Evolutionary conservation across 1,140 invertebrate species (phyloP).

Genomic region (Lasioglossum albipes): DNA sequence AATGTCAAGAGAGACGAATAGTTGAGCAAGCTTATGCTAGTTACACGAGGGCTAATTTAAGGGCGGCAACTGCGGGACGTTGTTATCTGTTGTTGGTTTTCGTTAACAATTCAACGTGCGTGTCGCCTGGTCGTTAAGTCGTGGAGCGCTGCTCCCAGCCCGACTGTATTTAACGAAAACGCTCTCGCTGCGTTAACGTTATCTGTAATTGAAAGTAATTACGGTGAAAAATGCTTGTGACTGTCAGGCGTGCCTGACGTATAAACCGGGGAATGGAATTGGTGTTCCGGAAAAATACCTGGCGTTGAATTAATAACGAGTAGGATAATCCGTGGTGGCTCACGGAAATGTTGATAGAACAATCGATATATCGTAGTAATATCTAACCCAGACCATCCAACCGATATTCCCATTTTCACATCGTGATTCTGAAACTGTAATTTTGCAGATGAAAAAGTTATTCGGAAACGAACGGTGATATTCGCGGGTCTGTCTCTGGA

Average conservation of each 20-base stretch:
- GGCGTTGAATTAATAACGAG: slow-evolving; percentile 21
- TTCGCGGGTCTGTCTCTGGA: too few relatives aligned
- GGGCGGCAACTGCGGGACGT: slow-evolving; percentile 1
- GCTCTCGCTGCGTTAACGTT: slow-evolving; percentile 36
- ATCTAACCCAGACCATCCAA: not conserved
- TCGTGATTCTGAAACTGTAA: not conserved
- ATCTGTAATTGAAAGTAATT: slow-evolving; percentile 48
- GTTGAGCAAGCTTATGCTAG: not conserved
- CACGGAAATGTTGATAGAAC: not conserved
- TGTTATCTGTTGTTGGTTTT: slow-evolving; percentile 36
- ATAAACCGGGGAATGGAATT: not conserved
- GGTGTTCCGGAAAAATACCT: slow-evolving; percentile 5
- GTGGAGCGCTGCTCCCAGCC: not conserved
- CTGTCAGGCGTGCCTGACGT: slow-evolving; percentile 24
- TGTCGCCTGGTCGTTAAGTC: slow-evolving; percentile 35
- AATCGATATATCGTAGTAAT: not conserved
- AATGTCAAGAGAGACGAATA: not conserved
- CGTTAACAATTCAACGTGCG: slow-evolving; percentile 40
- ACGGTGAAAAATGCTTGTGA: slow-evolving; percentile 33
- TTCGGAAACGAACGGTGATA: not conserved
- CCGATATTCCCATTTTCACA: not conserved
- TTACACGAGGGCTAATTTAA: not conserved
- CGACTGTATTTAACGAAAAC: slow-evolving; percentile 22
- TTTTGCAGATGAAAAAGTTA: not conserved
- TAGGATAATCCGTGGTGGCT: slow-evolving; percentile 14